These are phyloP conservation scores for Bilobella aurantiaca DNA, from an alignment of 1,140 invertebrate species.

Conservation along the genomic window DNA sequence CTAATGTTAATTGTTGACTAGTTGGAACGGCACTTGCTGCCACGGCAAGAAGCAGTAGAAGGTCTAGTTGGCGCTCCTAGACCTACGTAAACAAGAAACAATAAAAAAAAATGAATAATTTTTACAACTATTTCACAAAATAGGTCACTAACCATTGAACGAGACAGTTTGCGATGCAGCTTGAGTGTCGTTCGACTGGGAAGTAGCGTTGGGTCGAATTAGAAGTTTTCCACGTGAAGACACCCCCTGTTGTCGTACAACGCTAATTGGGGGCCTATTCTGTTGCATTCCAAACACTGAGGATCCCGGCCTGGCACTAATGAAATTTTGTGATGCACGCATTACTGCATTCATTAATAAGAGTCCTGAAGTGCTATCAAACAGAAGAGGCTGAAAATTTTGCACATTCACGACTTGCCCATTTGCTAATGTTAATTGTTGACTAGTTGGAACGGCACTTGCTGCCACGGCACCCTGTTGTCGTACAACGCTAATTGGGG, in stretches of 20 bases:
- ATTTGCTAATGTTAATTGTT: neutral
- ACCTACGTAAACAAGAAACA: too few species aligned
- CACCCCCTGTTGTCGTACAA: neutral
- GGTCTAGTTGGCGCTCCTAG: too few species aligned
- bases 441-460: neutral
- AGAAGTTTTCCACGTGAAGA: too few species aligned
- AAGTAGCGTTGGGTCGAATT: too few species aligned
- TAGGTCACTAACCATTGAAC: conserved; percentile 1
- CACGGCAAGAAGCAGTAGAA: too few species aligned
- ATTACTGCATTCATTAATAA: neutral
- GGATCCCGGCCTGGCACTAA: neutral
- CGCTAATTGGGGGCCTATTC: neutral
- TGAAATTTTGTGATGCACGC: neutral
- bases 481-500: neutral
- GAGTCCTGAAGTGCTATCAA: conserved; percentile 10
- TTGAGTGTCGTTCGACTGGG: neutral
- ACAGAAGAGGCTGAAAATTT: conserved; percentile 2
- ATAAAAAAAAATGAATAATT: too few species aligned
- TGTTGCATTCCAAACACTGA: neutral
- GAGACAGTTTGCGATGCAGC: neutral
- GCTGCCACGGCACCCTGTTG: neutral
- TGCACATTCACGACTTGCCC: neutral
- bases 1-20: neutral
- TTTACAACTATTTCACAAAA: neutral
- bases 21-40: too few species aligned